phyloP scores from a whole-genome alignment of 2,113 vertebrate species.

The Pachycephala philippinensis region DNA sequence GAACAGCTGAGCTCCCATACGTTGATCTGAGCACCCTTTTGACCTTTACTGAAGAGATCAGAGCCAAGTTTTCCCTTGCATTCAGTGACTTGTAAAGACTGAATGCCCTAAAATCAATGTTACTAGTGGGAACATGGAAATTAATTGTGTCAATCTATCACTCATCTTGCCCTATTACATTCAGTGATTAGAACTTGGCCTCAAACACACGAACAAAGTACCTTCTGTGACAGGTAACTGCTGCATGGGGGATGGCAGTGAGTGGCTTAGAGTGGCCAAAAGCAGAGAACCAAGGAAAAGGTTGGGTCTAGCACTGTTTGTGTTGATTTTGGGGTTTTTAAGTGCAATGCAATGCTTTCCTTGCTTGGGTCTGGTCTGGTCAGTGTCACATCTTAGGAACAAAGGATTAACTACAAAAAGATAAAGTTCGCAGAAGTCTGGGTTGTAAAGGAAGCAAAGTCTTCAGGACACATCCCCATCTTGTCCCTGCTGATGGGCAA shows the following conservation, averaged over 20 bases:
- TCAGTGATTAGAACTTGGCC: conserved; percentile 23
- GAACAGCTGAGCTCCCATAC: neutral
- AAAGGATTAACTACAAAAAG: neutral
- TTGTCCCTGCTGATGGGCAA: neutral
- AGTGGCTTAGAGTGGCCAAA: neutral
- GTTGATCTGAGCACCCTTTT: neutral
- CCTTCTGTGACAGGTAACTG: neutral
- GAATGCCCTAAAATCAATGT: conserved; percentile 34
- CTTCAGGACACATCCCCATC: neutral
- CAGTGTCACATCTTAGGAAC: neutral
- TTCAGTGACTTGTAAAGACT: conserved; percentile 19
- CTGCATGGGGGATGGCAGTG: neutral
- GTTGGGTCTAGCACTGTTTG: neutral
- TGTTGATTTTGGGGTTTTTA: neutral
- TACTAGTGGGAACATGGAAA: conserved; percentile 31
- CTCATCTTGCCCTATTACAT: conserved; percentile 42
- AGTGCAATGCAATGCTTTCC: neutral
- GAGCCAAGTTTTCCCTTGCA: conserved; percentile 29
- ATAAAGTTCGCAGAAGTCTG: neutral
- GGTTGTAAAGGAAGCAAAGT: neutral
- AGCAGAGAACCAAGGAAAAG: neutral
- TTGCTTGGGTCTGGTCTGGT: neutral
- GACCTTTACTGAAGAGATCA: conserved; percentile 41
- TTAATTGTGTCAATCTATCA: conserved; percentile 60
- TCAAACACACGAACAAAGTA: conserved; percentile 10